These are phyloP conservation scores for Bucco capensis DNA, from an alignment of 2,113 vertebrate species.

Conservation along the genomic window DNA sequence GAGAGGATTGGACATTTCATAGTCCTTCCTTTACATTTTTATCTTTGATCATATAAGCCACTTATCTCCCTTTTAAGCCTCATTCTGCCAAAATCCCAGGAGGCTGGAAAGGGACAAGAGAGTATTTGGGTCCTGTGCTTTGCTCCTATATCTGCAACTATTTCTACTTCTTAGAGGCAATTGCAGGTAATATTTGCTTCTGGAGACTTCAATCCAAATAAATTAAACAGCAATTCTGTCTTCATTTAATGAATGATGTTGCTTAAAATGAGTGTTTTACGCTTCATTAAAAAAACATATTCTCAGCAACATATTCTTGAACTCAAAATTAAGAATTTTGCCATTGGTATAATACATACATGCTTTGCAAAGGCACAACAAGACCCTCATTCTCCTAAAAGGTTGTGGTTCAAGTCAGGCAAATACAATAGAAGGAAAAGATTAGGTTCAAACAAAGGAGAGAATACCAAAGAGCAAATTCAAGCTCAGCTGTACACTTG, in stretches of 20 bases:
- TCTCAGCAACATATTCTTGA: background rate
- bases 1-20: background rate
- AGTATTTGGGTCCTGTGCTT: background rate
- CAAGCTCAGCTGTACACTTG: background rate
- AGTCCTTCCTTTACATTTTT: background rate
- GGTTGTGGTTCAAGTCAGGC: background rate
- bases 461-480: background rate
- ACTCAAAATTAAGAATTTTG: background rate
- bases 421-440: background rate
- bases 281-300: background rate
- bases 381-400: background rate
- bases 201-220: background rate
- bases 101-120: background rate
- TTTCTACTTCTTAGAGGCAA: background rate
- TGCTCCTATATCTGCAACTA: background rate
- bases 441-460: background rate
- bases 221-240: background rate
- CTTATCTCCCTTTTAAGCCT: slow-evolving; percentile 13
- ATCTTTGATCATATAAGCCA: slow-evolving; percentile 30
- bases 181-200: background rate
- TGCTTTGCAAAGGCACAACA: background rate
- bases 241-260: background rate
- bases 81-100: background rate
- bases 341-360: background rate
- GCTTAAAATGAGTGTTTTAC: background rate